These are phyloP conservation scores for Allophyes oxyacanthae DNA, from an alignment of 2,888 invertebrate genomes.

Conservation along the genomic window DNA sequence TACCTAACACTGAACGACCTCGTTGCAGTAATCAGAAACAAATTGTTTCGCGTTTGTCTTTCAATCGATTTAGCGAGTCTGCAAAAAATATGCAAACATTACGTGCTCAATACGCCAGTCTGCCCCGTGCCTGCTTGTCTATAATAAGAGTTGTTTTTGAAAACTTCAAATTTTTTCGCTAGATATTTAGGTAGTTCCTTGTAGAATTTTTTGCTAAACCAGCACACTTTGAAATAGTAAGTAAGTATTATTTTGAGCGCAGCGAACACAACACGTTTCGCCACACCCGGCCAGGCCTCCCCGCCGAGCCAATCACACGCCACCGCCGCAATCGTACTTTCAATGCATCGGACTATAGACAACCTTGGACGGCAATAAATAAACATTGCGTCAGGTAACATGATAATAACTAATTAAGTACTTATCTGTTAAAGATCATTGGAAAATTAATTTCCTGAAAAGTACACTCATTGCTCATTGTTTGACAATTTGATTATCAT, in stretches of 20 bases:
- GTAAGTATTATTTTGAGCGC: conserved; percentile 64
- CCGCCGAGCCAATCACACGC: conserved; percentile 75
- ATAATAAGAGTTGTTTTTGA: conserved; percentile 8
- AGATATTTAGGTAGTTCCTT: conserved; percentile 27
- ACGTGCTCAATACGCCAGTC: conserved; percentile 39
- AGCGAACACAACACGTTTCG: conserved; percentile 73
- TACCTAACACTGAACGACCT: conserved; percentile 51
- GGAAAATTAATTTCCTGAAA: conserved; percentile 17
- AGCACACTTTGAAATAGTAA: conserved; percentile 59
- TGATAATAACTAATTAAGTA: conserved; percentile 54
- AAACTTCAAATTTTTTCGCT: conserved; percentile 7
- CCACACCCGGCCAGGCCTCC: conserved; percentile 88
- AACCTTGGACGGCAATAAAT: conserved; percentile 76
- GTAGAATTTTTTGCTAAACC: conserved; percentile 36
- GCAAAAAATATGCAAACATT: conserved; percentile 59
- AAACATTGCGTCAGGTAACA: conserved; percentile 73
- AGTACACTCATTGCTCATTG: conserved; percentile 1
- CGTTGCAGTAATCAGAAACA: conserved; percentile 47
- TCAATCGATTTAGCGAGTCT: conserved; percentile 47
- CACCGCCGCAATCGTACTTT: conserved; percentile 79
- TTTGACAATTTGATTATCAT: conserved; percentile 16
- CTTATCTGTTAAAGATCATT: conserved; percentile 21
- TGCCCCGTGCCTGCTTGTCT: background rate
- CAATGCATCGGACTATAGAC: conserved; percentile 77
- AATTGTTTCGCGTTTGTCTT: conserved; percentile 46